Conservation (phyloP, 1,140 invertebrate species). For the Scaptomyza pallida region DNA sequence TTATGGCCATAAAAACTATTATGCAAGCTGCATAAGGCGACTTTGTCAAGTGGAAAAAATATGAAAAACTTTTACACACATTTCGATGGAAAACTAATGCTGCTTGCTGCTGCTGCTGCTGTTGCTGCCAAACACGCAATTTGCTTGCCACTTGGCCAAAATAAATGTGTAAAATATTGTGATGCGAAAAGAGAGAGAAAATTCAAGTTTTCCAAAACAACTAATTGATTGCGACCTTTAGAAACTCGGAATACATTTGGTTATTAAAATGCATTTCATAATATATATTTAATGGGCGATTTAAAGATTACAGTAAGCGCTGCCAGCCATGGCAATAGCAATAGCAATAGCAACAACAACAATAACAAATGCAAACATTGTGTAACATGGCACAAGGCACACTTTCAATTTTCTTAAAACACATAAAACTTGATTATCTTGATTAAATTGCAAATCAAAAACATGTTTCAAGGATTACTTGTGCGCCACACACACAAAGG, state of each 20-base stretch:
- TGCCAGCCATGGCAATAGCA: conserved; percentile 2
- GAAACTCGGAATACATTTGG: conserved; percentile 2
- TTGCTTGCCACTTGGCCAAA: conserved; percentile 41
- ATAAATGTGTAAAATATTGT: conserved; percentile 43
- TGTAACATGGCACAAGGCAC: conserved; percentile 67
- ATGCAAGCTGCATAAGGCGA: conserved; percentile 81
- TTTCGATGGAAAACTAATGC: conserved; percentile 71
- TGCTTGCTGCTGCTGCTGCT: conserved; percentile 6
- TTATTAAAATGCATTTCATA: conserved; percentile 76
- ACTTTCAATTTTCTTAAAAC: conserved; percentile 82
- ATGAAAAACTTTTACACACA: conserved; percentile 82
- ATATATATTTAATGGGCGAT: conserved; percentile 67
- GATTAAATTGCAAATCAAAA: conserved; percentile 83
- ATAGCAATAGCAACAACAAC: background rate
- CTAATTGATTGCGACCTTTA: conserved; percentile 11
- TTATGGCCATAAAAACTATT: conserved; percentile 78
- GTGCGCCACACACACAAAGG: conserved; percentile 43
- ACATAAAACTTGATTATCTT: conserved; percentile 83
- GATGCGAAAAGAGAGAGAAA: conserved; percentile 12
- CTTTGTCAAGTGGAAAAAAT: conserved; percentile 82
- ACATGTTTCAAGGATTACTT: conserved; percentile 82
- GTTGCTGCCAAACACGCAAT: conserved; percentile 39
- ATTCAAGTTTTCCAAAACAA: background rate
- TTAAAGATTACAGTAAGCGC: conserved; percentile 65
- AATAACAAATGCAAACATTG: conserved; percentile 64